These are phyloP conservation scores for Agapornis canus DNA, from an alignment of 2,797 vertebrate species.

Conservation along the genomic window DNA sequence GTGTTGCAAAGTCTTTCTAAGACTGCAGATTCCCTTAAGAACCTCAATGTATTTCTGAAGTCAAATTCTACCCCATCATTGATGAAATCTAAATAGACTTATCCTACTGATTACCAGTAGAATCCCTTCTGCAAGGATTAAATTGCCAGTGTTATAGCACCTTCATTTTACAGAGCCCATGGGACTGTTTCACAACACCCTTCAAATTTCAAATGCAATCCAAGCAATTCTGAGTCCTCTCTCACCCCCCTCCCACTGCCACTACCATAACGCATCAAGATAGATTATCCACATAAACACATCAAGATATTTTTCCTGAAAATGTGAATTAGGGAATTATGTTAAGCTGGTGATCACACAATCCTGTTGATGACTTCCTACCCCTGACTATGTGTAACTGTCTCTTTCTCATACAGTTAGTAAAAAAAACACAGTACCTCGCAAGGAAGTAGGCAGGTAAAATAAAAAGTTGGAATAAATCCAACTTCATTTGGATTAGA, in stretches of 20 bases:
- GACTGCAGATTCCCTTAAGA: not conserved
- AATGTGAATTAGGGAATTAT: not conserved
- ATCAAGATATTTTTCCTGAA: not conserved
- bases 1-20: not conserved
- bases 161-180: not conserved
- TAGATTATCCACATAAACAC: not conserved
- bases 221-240: not conserved
- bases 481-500: not conserved
- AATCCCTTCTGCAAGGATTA: not conserved
- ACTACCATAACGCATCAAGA: not conserved
- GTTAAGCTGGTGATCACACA: not conserved
- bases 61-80: not conserved
- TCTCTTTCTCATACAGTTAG: not conserved
- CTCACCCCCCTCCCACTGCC: not conserved
- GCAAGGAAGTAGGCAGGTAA: not conserved
- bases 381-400: not conserved
- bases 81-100: not conserved
- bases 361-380: not conserved
- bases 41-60: not conserved
- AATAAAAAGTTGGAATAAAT: not conserved
- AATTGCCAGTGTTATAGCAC: not conserved
- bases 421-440: not conserved
- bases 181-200: not conserved
- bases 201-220: not conserved
- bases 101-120: not conserved